Evolutionary conservation across 2,113 vertebrate genomes (phyloP).

Genomic region (Pteruthius melanotis): DNA sequence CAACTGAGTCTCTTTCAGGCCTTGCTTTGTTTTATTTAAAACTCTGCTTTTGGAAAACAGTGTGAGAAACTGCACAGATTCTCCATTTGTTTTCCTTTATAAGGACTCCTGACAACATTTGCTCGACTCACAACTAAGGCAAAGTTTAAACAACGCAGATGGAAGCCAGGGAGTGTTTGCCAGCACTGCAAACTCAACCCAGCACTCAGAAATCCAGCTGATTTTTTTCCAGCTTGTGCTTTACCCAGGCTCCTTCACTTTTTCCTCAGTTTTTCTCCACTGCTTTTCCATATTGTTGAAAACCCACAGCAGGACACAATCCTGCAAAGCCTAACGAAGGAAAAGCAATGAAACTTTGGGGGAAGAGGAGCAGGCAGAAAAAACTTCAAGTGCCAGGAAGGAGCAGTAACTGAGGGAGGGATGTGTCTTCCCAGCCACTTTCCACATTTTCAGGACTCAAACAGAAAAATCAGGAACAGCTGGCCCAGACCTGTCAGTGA

Average conservation of each 20-base stretch:
- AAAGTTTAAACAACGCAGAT: conserved; percentile 16
- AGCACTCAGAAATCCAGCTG: neutral
- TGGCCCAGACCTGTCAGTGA: neutral
- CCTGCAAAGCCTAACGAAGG: neutral
- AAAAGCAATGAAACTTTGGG: neutral
- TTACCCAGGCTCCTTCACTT: neutral
- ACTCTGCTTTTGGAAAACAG: neutral
- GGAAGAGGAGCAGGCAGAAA: neutral
- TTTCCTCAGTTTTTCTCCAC: neutral
- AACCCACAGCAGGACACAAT: neutral
- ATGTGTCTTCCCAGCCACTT: neutral
- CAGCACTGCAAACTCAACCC: neutral
- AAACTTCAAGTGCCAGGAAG: neutral
- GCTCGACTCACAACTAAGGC: neutral
- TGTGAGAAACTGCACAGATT: neutral
- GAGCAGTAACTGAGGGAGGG: neutral
- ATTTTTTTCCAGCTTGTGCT: neutral
- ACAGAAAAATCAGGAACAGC: neutral
- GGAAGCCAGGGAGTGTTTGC: neutral
- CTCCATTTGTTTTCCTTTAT: conserved; percentile 24
- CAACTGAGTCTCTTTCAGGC: neutral
- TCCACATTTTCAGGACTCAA: neutral
- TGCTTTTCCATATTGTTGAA: neutral
- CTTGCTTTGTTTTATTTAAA: neutral
- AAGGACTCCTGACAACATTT: neutral